A percentile compares a stretch with the other conserved stretches of the same genome.
phyloP scores from a whole-genome alignment of 2,888 invertebrate species.

The Lathronympha strigana region DNA sequence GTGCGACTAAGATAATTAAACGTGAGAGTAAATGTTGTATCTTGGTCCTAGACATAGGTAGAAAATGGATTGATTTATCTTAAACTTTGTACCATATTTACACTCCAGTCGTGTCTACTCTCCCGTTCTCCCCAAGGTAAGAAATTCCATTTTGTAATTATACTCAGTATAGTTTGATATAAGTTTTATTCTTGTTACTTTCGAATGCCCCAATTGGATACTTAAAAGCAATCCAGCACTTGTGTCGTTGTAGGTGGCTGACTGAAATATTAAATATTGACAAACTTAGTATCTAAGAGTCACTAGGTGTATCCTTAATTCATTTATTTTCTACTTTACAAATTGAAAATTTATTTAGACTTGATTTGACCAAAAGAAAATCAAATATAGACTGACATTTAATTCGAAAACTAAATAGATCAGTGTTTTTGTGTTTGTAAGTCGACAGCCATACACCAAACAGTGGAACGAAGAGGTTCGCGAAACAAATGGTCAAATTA shows the following conservation, averaged over 20 bases:
- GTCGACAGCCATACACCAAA: too few species aligned
- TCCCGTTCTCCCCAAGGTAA: conserved; percentile 8
- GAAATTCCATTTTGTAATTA: conserved; percentile 19
- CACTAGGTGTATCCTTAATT: conserved; percentile 47
- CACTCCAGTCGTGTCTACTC: not conserved
- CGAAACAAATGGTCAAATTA: too few species aligned
- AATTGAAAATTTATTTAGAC: conserved; percentile 9
- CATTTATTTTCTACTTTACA: conserved; percentile 27
- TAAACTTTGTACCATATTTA: too few species aligned
- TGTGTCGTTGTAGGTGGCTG: conserved; percentile 56
- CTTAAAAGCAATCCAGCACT: conserved; percentile 50
- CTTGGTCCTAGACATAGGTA: too few species aligned
- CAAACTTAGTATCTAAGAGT: conserved; percentile 57
- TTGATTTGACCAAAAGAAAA: not conserved
- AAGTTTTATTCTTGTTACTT: not conserved
- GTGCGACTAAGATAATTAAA: too few species aligned
- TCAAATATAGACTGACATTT: not conserved
- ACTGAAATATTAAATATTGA: conserved; percentile 57
- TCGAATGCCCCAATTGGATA: conserved; percentile 20
- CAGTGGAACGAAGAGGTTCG: too few species aligned
- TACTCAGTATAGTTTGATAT: not conserved
- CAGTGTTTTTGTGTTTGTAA: too few species aligned
- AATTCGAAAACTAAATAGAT: not conserved
- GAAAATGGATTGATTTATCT: too few species aligned
- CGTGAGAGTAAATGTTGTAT: too few species aligned